Conservation (phyloP, 2,797 vertebrate species). For the Eulemur albifrons region DNA sequence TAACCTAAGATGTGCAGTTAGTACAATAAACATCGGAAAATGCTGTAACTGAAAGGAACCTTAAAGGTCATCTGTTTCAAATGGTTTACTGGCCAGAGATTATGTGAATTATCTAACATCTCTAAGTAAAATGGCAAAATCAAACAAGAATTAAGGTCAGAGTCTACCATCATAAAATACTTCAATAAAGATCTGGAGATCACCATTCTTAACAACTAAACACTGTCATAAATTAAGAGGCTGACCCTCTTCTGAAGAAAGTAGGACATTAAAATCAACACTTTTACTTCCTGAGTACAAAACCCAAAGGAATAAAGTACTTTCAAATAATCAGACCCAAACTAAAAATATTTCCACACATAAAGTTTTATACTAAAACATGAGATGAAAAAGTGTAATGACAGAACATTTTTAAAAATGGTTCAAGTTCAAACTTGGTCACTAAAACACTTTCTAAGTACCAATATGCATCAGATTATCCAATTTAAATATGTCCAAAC, state of each 20-base stretch:
- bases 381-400: background rate
- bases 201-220: background rate
- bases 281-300: background rate
- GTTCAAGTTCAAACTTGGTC: conserved; percentile 47
- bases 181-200: conserved; percentile 9
- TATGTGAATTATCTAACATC: background rate
- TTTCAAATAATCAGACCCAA: background rate
- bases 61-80: conserved; percentile 19
- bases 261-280: background rate
- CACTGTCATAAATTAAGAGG: background rate
- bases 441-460: conserved; percentile 36
- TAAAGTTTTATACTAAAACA: conserved; percentile 32
- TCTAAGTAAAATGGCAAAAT: background rate
- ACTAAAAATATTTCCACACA: conserved; percentile 11
- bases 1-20: background rate
- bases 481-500: background rate
- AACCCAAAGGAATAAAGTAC: conserved; percentile 4
- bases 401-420: background rate
- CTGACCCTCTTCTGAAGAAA: background rate
- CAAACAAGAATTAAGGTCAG: conserved; percentile 3
- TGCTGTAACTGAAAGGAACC: background rate
- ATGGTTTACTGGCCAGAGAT: background rate
- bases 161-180: background rate
- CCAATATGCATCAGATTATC: background rate
- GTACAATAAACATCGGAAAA: conserved; percentile 1